phyloP scores from a whole-genome alignment of 2,888 invertebrate genomes.

The Drosophila neotestacea region DNA sequence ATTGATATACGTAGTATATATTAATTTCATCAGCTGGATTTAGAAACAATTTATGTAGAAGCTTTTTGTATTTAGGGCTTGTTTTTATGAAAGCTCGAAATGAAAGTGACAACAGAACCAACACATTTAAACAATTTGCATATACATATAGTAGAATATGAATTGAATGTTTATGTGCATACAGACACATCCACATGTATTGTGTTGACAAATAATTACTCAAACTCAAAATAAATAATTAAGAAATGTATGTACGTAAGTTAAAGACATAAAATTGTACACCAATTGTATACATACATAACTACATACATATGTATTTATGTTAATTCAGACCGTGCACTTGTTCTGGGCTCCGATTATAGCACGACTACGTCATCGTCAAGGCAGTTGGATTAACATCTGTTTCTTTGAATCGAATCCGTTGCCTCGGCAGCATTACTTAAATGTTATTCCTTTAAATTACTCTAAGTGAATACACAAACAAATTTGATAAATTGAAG shows the following conservation, averaged over 20 bases:
- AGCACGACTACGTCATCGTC: conserved; percentile 70
- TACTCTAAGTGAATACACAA: not conserved
- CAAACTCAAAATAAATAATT: not conserved
- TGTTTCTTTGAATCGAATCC: conserved; percentile 46
- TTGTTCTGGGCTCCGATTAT: conserved; percentile 50
- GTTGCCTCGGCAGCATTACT: not conserved
- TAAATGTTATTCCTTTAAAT: not conserved
- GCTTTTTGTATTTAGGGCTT: not conserved
- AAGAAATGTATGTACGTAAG: not conserved
- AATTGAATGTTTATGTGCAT: not conserved
- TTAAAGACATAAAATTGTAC: not conserved
- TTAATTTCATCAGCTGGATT: conserved; percentile 14
- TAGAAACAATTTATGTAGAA: conserved; percentile 11
- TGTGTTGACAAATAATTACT: not conserved
- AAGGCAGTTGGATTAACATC: conserved; percentile 43
- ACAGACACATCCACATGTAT: not conserved
- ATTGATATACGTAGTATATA: conserved; percentile 8
- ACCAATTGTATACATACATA: not conserved
- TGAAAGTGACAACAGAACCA: not conserved
- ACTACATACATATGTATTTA: not conserved
- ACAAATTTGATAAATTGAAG: too few species aligned
- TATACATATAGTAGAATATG: not conserved
- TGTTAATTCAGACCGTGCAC: conserved; percentile 22
- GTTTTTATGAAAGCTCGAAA: not conserved
- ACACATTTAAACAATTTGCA: not conserved